These are phyloP conservation scores for Carettochelys insculpta DNA, from an alignment of 2,113 vertebrate genomes.

Conservation along the genomic window DNA sequence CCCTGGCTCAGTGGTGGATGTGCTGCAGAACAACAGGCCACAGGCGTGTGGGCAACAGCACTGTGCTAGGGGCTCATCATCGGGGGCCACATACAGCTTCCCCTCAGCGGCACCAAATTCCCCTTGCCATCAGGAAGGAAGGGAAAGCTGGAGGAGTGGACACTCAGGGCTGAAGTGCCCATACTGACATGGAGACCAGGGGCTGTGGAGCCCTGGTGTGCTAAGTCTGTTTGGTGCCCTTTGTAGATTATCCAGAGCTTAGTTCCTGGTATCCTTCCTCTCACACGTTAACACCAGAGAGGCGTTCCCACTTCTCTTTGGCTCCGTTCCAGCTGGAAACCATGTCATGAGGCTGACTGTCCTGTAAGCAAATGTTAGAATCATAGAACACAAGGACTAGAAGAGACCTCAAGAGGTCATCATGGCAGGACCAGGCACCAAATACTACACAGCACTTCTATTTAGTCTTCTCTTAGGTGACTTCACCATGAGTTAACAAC, in stretches of 20 bases:
- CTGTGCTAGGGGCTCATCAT: not conserved
- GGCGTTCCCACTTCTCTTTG: accelerated
- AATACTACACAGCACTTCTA: not conserved
- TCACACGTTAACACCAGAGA: accelerated
- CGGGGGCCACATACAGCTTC: not conserved
- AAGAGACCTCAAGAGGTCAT: no score
- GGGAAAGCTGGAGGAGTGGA: not conserved
- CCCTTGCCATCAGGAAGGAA: not conserved
- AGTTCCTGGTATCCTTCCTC: not conserved
- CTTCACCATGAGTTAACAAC: not conserved
- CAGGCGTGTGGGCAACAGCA: not conserved
- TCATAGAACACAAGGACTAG: no score
- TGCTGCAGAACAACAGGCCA: not conserved
- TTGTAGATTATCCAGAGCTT: not conserved
- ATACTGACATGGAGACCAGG: accelerated
- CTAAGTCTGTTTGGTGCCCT: not conserved
- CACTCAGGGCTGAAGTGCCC: not conserved
- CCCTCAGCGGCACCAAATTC: not conserved
- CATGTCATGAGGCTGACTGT: accelerated
- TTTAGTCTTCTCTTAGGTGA: not conserved
- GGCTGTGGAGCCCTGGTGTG: accelerated
- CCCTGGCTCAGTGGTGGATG: not conserved
- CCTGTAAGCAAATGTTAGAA: slow-evolving; percentile 11
- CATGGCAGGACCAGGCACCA: no score
- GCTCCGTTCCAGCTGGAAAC: not conserved